A percentile compares a stretch with the other conserved stretches of the same genome.
phyloP scores from a whole-genome alignment of 2,113 vertebrate species.

The Pandion haliaetus region DNA sequence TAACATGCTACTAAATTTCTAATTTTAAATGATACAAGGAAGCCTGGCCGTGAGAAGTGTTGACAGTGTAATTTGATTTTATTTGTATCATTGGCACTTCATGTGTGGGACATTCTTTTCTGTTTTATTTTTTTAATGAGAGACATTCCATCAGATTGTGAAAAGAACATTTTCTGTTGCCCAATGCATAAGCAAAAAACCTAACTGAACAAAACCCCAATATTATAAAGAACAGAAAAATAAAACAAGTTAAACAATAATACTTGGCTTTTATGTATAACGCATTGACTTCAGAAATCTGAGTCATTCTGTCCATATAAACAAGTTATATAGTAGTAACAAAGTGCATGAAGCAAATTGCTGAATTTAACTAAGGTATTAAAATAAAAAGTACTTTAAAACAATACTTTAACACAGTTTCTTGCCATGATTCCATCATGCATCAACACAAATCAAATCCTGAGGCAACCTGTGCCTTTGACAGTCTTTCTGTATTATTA shows the following conservation, averaged over 20 bases:
- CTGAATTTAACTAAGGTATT: slow-evolving; percentile 46
- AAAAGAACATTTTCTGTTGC: slow-evolving; percentile 10
- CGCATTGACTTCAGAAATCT: slow-evolving; percentile 38
- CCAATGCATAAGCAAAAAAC: neutral
- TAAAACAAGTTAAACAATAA: neutral
- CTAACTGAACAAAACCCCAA: neutral
- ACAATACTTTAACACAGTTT: slow-evolving; percentile 77
- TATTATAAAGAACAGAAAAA: slow-evolving; percentile 15
- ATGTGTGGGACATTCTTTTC: neutral
- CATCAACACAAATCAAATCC: slow-evolving; percentile 78
- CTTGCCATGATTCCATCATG: slow-evolving; percentile 80
- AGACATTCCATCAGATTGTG: slow-evolving; percentile 16
- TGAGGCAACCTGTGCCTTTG: slow-evolving; percentile 89
- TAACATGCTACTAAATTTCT: neutral
- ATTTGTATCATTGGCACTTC: slow-evolving; percentile 39
- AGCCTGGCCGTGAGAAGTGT: neutral
- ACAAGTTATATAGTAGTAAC: slow-evolving; percentile 38
- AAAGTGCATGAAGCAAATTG: slow-evolving; percentile 69
- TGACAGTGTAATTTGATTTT: slow-evolving; percentile 53
- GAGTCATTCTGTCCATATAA: slow-evolving; percentile 52
- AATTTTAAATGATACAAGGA: neutral
- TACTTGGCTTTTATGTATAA: slow-evolving; percentile 28
- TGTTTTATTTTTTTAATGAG: neutral
- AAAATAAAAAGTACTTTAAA: slow-evolving; percentile 78
- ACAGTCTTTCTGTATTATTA: slow-evolving; percentile 68